Base-by-base conservation (phyloP, 2,797 vertebrate species). In the Notolabrus celidotus region DNA sequence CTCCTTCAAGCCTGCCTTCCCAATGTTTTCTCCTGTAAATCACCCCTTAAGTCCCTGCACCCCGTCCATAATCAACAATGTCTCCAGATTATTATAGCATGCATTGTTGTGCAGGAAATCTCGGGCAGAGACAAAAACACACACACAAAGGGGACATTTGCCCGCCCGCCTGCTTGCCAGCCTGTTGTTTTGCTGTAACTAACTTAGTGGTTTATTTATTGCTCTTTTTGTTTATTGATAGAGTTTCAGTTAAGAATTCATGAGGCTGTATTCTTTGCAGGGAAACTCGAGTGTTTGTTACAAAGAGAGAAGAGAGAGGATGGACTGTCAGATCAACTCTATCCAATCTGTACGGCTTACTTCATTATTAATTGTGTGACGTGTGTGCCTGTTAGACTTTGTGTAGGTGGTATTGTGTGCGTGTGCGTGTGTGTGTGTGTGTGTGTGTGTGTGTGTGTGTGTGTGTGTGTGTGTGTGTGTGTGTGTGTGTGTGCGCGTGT, bases 201-300 rank as follows among this genome's bases (percentile, higher is more conserved):
- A 84, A 87, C 63, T 79, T 86, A 45, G 67, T 89, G 83, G 80
- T 90, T 92, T 90, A 92, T 91, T 91, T 85, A 89, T 89, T 70
- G 64, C 58, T 74, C 59, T 80, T 79, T 79, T 92, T 89, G 86
- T 82, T 92, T 92, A 90, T 89, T 88, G 88, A 91, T 89, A 53
- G 70, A 74, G 55, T 68, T 65, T 41, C 9, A 42, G 70, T 89
- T 66, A 83, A 87, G 47, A 74, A 89, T 88, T 86, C 55, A 90
- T 85, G 81, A 82, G 69, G 61, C 58, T 22, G 59, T 73, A 46
- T 74, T 79, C 68, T 80, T 77, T 73, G 45, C 71, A 23, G 71
- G 68, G 85, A 77, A 85, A 81, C 76, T 36, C 4, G 20, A 80
- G 70, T 38, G 68, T 82, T 71, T 64, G 57, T 74, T 76, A 54